phyloP scores from a whole-genome alignment of 2,888 invertebrate species.

The Eupelmus urozonus region DNA sequence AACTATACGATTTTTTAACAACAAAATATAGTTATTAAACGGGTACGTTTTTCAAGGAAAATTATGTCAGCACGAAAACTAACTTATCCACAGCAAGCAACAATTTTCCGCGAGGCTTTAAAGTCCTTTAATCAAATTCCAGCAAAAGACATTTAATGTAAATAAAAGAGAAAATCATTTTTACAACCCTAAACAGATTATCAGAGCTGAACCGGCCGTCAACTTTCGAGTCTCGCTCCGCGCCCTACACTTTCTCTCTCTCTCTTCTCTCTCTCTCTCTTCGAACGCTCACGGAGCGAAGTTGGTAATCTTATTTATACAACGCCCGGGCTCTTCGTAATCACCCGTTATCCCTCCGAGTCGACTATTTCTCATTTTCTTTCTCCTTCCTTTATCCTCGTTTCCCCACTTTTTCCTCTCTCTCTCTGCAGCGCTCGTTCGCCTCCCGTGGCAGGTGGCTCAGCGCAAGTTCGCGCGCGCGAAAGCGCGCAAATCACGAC shows the following conservation, averaged over 20 bases:
- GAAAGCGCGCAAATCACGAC: constrained; percentile 35
- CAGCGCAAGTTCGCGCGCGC: neutral
- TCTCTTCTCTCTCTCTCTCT: too few relatives aligned
- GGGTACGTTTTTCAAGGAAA: too few relatives aligned
- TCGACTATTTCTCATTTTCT: constrained; percentile 51
- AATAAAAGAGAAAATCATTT: neutral
- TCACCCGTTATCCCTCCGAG: constrained; percentile 42
- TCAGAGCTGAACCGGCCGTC: neutral
- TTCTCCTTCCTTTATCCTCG: constrained; percentile 3
- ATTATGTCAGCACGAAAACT: too few relatives aligned
- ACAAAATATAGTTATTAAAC: too few relatives aligned
- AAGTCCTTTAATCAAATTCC: too few relatives aligned
- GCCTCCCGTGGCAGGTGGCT: neutral
- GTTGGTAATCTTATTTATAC: constrained; percentile 51
- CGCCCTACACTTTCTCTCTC: neutral
- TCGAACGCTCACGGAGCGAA: constrained; percentile 22
- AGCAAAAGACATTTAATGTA: neutral
- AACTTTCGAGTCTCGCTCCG: neutral
- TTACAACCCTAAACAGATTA: constrained; percentile 6
- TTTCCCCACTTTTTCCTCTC: neutral
- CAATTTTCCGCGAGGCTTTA: too few relatives aligned
- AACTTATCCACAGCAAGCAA: too few relatives aligned
- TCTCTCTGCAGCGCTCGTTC: neutral
- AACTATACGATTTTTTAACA: too few relatives aligned
- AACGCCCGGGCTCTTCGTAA: constrained; percentile 45